These are phyloP conservation scores for Mirza zaza DNA, from an alignment of 2,113 vertebrate genomes.

Conservation along the genomic window DNA sequence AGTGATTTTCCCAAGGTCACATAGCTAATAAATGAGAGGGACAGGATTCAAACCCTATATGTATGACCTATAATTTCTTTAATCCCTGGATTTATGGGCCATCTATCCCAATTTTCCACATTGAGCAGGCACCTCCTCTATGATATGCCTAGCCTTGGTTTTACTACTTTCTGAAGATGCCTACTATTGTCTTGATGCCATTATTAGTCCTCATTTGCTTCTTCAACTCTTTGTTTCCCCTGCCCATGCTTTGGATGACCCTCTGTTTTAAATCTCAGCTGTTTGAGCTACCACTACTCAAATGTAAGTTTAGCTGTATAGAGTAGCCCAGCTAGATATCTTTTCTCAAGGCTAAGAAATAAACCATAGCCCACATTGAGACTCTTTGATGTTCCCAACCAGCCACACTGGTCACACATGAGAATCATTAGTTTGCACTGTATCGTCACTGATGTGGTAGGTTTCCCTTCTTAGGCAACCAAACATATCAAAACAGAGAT, in stretches of 20 bases:
- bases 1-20: not conserved
- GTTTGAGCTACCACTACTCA: not conserved
- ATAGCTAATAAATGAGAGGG: not conserved
- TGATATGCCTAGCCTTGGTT: not conserved
- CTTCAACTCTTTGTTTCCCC: not conserved
- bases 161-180: not conserved
- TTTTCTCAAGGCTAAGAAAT: constrained; percentile 11
- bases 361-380: not conserved
- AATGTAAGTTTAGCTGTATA: not conserved
- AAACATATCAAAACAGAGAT: not conserved
- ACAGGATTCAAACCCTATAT: not conserved
- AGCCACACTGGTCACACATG: not conserved
- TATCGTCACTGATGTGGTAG: not conserved
- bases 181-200: not conserved
- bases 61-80: not conserved
- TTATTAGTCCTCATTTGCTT: not conserved
- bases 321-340: not conserved
- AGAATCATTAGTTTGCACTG: not conserved
- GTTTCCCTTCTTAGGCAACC: not conserved
- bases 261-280: not conserved
- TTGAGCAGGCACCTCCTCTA: not conserved
- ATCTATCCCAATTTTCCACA: not conserved
- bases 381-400: not conserved
- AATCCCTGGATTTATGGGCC: not conserved
- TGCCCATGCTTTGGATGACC: not conserved